Conservation (phyloP, 2,888 invertebrate genomes). For the Falcaria lacertinaria region DNA sequence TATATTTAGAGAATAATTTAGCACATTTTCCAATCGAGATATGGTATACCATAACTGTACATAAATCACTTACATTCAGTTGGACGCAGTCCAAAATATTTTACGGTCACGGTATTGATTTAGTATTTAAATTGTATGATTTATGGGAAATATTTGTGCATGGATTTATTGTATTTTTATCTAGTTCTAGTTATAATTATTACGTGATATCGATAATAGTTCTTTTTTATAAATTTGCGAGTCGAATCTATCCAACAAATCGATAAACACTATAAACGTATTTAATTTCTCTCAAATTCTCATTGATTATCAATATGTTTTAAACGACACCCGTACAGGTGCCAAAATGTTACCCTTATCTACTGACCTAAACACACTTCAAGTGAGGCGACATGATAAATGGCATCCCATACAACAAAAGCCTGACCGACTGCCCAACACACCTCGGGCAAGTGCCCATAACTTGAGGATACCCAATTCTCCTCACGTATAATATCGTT, state of each 20-base stretch:
- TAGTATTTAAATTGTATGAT: constrained; percentile 25
- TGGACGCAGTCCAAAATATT: constrained; percentile 34
- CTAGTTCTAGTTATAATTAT: too few relatives aligned
- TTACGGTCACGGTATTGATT: constrained; percentile 30
- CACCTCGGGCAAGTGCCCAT: neutral
- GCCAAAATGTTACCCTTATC: constrained; percentile 42
- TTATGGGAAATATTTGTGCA: too few relatives aligned
- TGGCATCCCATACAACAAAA: constrained; percentile 37
- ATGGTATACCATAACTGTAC: too few relatives aligned
- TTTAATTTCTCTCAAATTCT: too few relatives aligned
- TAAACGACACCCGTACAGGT: constrained; percentile 20
- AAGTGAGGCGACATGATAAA: constrained; percentile 41
- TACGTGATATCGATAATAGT: too few relatives aligned
- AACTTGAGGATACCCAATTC: constrained; percentile 19
- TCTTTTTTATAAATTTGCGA: too few relatives aligned
- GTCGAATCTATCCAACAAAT: too few relatives aligned
- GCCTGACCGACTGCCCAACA: constrained; percentile 34
- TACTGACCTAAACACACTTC: constrained; percentile 37
- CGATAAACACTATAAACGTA: too few relatives aligned
- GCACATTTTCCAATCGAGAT: too few relatives aligned
- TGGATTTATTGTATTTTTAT: too few relatives aligned
- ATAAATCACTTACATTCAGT: constrained; percentile 23
- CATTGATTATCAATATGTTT: too few relatives aligned
- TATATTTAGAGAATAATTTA: too few relatives aligned
- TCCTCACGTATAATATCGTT: constrained; percentile 25